Evolutionary conservation across 2,888 invertebrate genomes (phyloP), one percentile per base, ranked within the genome.

Genomic region (Frankliniella fusca): DNA sequence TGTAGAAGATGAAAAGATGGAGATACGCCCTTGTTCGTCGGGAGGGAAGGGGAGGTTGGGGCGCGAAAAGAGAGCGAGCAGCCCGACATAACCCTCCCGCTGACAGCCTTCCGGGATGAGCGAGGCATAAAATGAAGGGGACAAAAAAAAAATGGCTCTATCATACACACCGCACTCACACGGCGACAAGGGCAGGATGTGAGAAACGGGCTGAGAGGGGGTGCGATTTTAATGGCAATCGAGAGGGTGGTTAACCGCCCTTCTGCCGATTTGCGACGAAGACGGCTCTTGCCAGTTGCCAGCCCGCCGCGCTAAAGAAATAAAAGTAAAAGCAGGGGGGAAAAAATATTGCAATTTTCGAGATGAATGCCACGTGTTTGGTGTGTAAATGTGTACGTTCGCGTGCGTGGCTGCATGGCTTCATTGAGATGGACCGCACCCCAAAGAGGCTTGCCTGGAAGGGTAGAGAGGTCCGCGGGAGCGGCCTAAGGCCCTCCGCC

Each of bases 81-180:
- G 18, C n/a, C n/a, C n/a, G n/a, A n/a, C 18, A 61, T 61, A 76
- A 76, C 23, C 70, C 70, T 12, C 70, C 70, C 70, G 27, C 10
- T 27, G 70, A 76, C 70, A 76, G 70, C 70, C 70, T 76, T 76
- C 70, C 70, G 70, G 70, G 70, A 76, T 76, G 70, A 76, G 70
- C 70, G 70, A 23, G 70, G 27, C 70, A 76, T 76, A 76, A 76
- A 76, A 76, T 54, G 54, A n/a, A n/a, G n/a, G n/a, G n/a, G 38
- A 38, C 2, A 76, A 23, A 76, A 76, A 70, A 65, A 27, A 76
- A 27, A 76, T 76, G 70, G 12, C 70, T 76, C 70, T 27, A 76
- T 76, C 70, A 76, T 76, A 76, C 70, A 76, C 70, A 76, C 70
- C 70, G 27, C 70, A 76, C 70, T 23, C 50, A 50, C 50, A 54